A percentile compares a stretch with the other conserved stretches of the same genome.
phyloP scores from a whole-genome alignment of 2,888 invertebrate species.

The Hydrotaea cyrtoneurina region DNA sequence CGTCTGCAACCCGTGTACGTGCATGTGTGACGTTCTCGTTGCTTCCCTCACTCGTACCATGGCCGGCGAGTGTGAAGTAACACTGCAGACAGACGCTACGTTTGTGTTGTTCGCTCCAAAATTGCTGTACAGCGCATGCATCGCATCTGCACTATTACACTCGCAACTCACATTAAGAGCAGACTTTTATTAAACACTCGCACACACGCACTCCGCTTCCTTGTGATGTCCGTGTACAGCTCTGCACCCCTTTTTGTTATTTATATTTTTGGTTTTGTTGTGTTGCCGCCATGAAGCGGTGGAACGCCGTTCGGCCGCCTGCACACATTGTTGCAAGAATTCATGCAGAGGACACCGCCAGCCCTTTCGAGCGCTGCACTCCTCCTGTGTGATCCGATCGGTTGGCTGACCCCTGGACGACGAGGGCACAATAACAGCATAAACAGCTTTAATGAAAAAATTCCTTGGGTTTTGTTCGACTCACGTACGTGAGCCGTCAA shows the following conservation, averaged over 20 bases:
- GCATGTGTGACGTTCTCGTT: neutral
- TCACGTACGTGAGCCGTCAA: slow-evolving; percentile 40
- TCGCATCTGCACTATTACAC: slow-evolving; percentile 26
- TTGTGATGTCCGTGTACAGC: neutral
- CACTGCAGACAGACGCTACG: neutral
- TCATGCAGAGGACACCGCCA: neutral
- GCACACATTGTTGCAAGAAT: neutral
- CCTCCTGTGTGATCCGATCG: slow-evolving; percentile 47
- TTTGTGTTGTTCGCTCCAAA: neutral
- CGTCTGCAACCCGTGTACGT: neutral
- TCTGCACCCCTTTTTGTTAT: slow-evolving; percentile 12
- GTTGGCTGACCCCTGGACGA: slow-evolving; percentile 40
- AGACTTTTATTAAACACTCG: neutral
- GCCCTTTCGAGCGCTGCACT: slow-evolving; percentile 34
- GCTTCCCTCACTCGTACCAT: neutral
- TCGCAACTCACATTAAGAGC: neutral
- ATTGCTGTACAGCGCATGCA: slow-evolving; percentile 4
- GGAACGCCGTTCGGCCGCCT: neutral
- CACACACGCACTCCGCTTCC: neutral
- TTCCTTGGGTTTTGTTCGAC: slow-evolving; percentile 44
- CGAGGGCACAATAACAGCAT: neutral
- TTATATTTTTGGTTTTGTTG: neutral
- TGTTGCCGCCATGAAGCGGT: neutral
- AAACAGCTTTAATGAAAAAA: slow-evolving; percentile 39
- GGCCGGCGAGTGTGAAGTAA: neutral